Evolutionary conservation across 2,888 invertebrate species (phyloP), one percentile per base, ranked within the genome.

Genomic region (Lochmaea capreae): DNA sequence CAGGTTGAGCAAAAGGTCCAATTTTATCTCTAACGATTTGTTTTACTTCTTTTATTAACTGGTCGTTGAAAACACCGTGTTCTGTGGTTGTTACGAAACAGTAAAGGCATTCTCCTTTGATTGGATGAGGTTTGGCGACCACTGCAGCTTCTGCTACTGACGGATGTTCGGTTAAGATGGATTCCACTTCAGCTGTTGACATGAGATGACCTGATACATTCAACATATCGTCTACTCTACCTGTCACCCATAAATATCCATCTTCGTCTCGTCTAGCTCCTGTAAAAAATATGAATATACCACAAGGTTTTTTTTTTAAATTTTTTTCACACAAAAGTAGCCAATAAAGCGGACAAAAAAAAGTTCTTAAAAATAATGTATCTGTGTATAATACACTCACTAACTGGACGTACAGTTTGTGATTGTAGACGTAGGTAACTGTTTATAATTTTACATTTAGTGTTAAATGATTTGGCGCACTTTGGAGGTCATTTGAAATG

Each of bases 161-260:
- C 0, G 89, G 87, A 84, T 96, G 94, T 85, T 94, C 94, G 0
- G 94, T 92, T 16, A 96, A 89, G 26, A 95, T 94, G 14, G 94
- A 92, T 86, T 96, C 95, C 0, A 95, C 94, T 89, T 99, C 98
- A 0, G 99, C 95, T 0, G 99, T 99, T 76, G 97, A 97, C 92
- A 99, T 94, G 70, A 99, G 89, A 88, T 99, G 99, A 0, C 99
- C 99, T 2, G 97, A 98, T 10, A 99, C 98, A 87, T 99, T 99
- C 79, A 99, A 89, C 97, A 99, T 98, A 87, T 99, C 99, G 86
- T 99, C 99, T 54, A 98, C 95, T 73, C 98, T 93, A 0, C 98
- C 98, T 0, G 98, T 98, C 74, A 99, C 94, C 97, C 97, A 98
- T 72, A 97, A 88, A 86, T 97, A 97, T 0, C 98, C 98, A 86